Evolutionary conservation across 2,888 invertebrate species (phyloP), one percentile per base, ranked within the genome.

Genomic region (Eretmocerus hayati): DNA sequence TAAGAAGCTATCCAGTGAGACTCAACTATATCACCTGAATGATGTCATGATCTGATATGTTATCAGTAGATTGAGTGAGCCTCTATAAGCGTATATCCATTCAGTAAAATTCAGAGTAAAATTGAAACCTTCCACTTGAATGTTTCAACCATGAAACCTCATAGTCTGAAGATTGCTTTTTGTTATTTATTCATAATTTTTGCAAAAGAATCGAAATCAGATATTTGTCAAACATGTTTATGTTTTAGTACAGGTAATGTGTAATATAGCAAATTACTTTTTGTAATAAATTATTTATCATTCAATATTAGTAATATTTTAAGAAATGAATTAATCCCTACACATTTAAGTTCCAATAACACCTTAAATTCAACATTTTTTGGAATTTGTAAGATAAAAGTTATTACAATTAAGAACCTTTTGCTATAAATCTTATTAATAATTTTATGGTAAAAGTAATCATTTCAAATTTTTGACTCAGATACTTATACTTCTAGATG

Each of bases 41-140:
- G 57, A 56, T 48, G 54, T 36, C 45, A 50, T 58, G 59, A 61
- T 63, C 64, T 59, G 64, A 63, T 65, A 65, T 56, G 58, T 49
- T 61, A 64, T 65, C 61, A 58, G 15, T 15, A 38, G 33, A 40
- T 23, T 45, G 49, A 43, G 22, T 48, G 26, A 40, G 36, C 41
- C 31, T 49, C 44, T 49, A 37, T 41, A 41, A 41, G 21, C n/a
- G 22, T 36, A 9, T 15, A 5, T 20, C 19, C 40, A 49, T 44
- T 44, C 20, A 38, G 18, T 31, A 35, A 38, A n/a, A n/a, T n/a
- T n/a, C n/a, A n/a, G n/a, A n/a, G n/a, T n/a, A n/a, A n/a, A n/a
- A n/a, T n/a, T n/a, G 6, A 11, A 44, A 20, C 21, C 15, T 32
- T 40, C 31, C 40, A 36, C 43, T 43, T 32, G 44, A 46, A 40